phyloP scores from a whole-genome alignment of 2,888 invertebrate genomes.

The Morinoia aosen region DNA sequence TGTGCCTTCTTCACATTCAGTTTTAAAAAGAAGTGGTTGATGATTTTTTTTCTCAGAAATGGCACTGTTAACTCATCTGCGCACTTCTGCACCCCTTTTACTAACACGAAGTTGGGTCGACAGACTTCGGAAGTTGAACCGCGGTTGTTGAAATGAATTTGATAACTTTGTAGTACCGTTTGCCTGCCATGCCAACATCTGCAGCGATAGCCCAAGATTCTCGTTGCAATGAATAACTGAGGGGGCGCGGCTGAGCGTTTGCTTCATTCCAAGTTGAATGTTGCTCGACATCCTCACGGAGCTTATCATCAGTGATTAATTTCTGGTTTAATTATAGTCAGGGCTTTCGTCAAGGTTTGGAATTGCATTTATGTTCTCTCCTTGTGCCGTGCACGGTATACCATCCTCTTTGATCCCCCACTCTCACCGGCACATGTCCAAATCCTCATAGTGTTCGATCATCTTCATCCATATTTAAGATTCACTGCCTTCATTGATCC shows the following conservation, averaged over 20 bases:
- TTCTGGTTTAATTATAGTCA: neutral
- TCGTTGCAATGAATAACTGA: neutral
- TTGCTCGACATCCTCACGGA: neutral
- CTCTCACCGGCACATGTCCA: constrained; percentile 46
- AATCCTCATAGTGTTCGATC: constrained; percentile 7
- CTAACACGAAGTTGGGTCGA: neutral
- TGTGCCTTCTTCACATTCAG: neutral
- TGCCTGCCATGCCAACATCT: no score
- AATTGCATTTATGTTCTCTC: neutral
- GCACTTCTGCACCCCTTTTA: neutral
- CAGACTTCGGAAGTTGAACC: neutral
- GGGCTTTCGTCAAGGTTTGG: neutral
- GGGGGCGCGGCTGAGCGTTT: neutral
- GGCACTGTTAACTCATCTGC: neutral
- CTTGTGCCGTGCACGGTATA: constrained; percentile 8
- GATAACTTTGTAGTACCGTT: neutral
- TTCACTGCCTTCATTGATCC: neutral
- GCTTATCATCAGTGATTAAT: neutral
- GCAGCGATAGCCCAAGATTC: neutral
- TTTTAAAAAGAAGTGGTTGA: neutral
- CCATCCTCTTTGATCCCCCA: constrained; percentile 46
- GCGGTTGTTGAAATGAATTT: neutral
- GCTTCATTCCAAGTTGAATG: neutral
- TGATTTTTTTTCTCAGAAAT: neutral
- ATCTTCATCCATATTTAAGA: neutral